Evolutionary conservation across 2,888 invertebrate species (phyloP).

Genomic region (Argynnis bischoffii): DNA sequence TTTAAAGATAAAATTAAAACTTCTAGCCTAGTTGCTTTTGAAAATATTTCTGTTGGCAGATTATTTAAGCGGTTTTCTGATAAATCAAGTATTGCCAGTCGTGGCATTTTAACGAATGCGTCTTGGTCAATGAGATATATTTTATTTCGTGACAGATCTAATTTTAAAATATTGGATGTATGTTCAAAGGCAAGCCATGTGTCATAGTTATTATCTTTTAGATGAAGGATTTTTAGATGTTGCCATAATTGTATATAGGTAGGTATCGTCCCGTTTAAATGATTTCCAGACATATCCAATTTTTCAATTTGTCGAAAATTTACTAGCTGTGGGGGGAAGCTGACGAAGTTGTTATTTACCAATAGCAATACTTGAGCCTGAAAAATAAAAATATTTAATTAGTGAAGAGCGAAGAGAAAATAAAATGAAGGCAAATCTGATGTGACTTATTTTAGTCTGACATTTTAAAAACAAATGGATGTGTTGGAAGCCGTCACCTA

Average conservation of each 20-base stretch:
- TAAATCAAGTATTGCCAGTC: constrained; percentile 83
- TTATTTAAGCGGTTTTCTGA: constrained; percentile 85
- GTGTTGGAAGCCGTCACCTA: no score
- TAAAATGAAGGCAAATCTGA: no score
- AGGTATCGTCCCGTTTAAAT: constrained; percentile 70
- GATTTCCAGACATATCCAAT: constrained; percentile 77
- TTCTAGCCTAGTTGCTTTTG: constrained; percentile 79
- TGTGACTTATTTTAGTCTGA: no score
- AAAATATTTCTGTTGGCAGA: constrained; percentile 81
- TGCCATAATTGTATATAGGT: constrained; percentile 71
- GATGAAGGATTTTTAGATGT: constrained; percentile 79
- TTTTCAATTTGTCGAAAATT: constrained; percentile 74
- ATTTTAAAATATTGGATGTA: constrained; percentile 66
- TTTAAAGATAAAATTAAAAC: constrained; percentile 85
- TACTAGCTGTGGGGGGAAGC: constrained; percentile 79
- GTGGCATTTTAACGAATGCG: constrained; percentile 81
- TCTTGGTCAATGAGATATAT: constrained; percentile 82
- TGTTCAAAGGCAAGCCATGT: constrained; percentile 59
- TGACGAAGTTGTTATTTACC: constrained; percentile 83
- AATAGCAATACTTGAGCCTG: constrained; percentile 85
- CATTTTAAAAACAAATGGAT: no score
- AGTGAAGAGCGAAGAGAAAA: no score
- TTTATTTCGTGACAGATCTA: constrained; percentile 87
- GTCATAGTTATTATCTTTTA: constrained; percentile 81
- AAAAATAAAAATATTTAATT: constrained; percentile 46